These are phyloP conservation scores for Rhadina sibilatrix DNA, from an alignment of 2,113 vertebrate genomes.

Conservation along the genomic window DNA sequence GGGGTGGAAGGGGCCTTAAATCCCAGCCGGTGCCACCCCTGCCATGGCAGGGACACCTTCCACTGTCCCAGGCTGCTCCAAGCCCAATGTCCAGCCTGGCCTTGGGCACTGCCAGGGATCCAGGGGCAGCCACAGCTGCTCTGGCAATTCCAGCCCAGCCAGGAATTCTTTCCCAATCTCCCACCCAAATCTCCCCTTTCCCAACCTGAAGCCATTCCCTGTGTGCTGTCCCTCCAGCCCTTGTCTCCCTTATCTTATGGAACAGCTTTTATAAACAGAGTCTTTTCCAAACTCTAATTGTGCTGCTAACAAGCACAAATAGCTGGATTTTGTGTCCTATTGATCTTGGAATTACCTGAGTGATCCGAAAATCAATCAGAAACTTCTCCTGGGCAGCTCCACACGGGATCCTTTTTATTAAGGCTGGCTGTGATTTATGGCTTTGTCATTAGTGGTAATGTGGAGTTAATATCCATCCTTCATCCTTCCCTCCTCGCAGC, in stretches of 20 bases:
- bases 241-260: fast-evolving
- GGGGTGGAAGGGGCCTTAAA: fast-evolving
- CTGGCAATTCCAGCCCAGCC: not conserved
- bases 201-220: not conserved
- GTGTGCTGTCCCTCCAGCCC: not conserved
- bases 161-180: not conserved
- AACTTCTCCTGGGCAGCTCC: slow-evolving; percentile 1
- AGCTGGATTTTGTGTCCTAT: slow-evolving; percentile 37
- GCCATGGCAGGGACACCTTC: not conserved
- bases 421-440: not conserved
- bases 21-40: fast-evolving
- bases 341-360: slow-evolving; percentile 35
- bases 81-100: not conserved
- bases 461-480: not conserved
- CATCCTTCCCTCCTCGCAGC: not conserved
- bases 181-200: not conserved
- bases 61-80: not conserved
- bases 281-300: not conserved
- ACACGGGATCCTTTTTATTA: slow-evolving; percentile 35
- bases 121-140: not conserved
- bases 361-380: slow-evolving; percentile 31
- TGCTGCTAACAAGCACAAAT: not conserved
- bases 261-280: not conserved
- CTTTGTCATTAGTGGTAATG: slow-evolving; percentile 13
- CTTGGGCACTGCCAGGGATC: not conserved